A percentile compares a stretch with the other conserved stretches of the same genome.
Conservation (phyloP, 2,888 invertebrate genomes). For the Lasioglossum zephyrum region DNA sequence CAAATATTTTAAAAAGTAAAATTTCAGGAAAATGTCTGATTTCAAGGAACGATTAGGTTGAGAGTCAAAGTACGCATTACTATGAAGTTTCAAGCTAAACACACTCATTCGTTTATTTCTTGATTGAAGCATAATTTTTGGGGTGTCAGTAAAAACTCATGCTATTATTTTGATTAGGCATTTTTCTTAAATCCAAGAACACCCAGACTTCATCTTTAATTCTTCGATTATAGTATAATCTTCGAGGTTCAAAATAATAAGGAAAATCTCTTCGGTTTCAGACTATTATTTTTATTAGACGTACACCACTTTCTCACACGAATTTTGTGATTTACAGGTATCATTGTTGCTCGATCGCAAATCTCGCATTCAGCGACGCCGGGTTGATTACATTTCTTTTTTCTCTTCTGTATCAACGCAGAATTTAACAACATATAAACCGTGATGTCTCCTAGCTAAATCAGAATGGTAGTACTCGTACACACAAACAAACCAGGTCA, state of each 20-base stretch:
- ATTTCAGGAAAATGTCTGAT: not conserved
- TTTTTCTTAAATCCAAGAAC: not conserved
- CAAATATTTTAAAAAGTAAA: not conserved
- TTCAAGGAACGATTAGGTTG: not conserved
- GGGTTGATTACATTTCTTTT: conserved; percentile 21
- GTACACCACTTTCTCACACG: conserved; percentile 49
- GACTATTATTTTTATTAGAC: conserved; percentile 55
- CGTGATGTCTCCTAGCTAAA: conserved; percentile 17
- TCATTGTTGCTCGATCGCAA: conserved; percentile 14
- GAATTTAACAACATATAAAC: conserved; percentile 45
- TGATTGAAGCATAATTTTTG: not conserved
- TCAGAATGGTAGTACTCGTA: conserved; percentile 3
- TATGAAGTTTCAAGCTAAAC: not conserved
- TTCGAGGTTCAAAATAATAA: not conserved
- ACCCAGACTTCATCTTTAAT: not conserved
- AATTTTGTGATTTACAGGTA: conserved; percentile 51
- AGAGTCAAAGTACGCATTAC: not conserved
- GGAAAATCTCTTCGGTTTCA: not conserved
- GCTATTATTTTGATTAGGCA: not conserved
- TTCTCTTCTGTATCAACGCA: conserved; percentile 14
- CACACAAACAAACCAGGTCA: conserved; percentile 31
- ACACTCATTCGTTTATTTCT: not conserved
- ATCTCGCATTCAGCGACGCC: conserved; percentile 33
- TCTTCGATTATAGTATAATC: not conserved
- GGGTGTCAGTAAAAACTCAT: not conserved